phyloP scores from a whole-genome alignment of 2,888 invertebrate species.

The Carcina quercana region DNA sequence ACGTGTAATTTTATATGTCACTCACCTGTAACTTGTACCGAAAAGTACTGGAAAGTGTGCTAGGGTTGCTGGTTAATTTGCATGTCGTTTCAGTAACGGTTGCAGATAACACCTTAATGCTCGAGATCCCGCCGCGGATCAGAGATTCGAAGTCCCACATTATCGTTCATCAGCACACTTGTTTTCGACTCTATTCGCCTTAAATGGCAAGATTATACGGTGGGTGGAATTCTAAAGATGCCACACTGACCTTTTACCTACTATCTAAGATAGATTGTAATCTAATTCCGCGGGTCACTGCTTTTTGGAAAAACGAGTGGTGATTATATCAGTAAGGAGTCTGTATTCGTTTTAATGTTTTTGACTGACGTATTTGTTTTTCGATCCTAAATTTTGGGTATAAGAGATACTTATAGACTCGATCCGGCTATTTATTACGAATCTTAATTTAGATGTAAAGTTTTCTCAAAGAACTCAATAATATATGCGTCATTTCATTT shows the following conservation, averaged over 20 bases:
- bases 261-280: conserved; percentile 22
- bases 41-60: conserved; percentile 24
- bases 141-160: conserved; percentile 30
- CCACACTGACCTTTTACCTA: conserved; percentile 28
- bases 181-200: conserved; percentile 32
- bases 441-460: too few species aligned
- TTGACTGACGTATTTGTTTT: too few species aligned
- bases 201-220: conserved; percentile 29
- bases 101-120: conserved; percentile 41
- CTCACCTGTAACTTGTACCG: conserved; percentile 18
- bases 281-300: conserved; percentile 19
- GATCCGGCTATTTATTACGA: too few species aligned
- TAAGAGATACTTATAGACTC: too few species aligned
- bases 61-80: conserved; percentile 39
- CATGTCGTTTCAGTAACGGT: conserved; percentile 43
- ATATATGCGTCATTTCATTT: too few species aligned
- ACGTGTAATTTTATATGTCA: too few species aligned
- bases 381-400: too few species aligned
- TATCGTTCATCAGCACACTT: conserved; percentile 35
- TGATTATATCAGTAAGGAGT: too few species aligned
- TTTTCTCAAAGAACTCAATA: too few species aligned
- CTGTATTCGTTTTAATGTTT: neutral
- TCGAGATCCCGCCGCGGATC: conserved; percentile 40
- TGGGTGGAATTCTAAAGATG: conserved; percentile 26
- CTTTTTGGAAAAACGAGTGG: conserved; percentile 18